A percentile compares a stretch with the other conserved stretches of the same genome.
These are phyloP conservation scores for Montipora sp. DNA, from an alignment of 64 coral and sea anemone species.

Conservation along the genomic window DNA sequence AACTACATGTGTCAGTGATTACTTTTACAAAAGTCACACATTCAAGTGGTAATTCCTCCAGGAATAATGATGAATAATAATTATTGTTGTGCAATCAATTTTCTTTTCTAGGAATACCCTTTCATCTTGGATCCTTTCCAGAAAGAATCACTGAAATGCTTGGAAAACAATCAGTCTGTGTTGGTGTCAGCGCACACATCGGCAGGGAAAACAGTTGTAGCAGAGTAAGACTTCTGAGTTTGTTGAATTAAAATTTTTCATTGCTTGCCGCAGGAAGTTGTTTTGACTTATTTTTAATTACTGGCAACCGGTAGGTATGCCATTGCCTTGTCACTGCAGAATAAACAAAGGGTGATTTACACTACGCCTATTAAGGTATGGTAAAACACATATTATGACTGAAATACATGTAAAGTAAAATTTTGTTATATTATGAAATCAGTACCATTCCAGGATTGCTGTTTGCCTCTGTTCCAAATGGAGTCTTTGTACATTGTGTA, in stretches of 20 bases:
- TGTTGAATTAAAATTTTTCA: not conserved
- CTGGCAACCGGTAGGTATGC: conserved; percentile 71
- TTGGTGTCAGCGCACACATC: conserved; percentile 96
- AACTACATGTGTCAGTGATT: too few relatives aligned
- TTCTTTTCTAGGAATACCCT: conserved; percentile 86
- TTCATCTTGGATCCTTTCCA: conserved; percentile 99
- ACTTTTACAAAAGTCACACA: too few relatives aligned
- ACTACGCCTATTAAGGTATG: conserved; percentile 98
- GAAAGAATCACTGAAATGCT: conserved; percentile 94
- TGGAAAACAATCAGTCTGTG: conserved; percentile 97
- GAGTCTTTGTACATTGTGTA: too few relatives aligned
- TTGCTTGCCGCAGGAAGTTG: too few relatives aligned
- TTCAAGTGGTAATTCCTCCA: too few relatives aligned
- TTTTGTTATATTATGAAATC: too few relatives aligned
- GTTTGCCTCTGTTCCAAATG: too few relatives aligned
- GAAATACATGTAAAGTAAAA: too few relatives aligned
- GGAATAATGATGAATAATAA: too few relatives aligned
- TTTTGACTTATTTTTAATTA: not conserved
- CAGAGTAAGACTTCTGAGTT: conserved; percentile 74
- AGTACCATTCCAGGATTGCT: too few relatives aligned
- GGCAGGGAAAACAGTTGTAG: conserved; percentile 97
- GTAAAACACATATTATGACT: not conserved
- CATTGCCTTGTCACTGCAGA: conserved; percentile 95
- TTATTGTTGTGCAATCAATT: not conserved
- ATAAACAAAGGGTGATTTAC: conserved; percentile 97